phyloP scores from a whole-genome alignment of 2,797 vertebrate species.

The Nyctalus aviator region DNA sequence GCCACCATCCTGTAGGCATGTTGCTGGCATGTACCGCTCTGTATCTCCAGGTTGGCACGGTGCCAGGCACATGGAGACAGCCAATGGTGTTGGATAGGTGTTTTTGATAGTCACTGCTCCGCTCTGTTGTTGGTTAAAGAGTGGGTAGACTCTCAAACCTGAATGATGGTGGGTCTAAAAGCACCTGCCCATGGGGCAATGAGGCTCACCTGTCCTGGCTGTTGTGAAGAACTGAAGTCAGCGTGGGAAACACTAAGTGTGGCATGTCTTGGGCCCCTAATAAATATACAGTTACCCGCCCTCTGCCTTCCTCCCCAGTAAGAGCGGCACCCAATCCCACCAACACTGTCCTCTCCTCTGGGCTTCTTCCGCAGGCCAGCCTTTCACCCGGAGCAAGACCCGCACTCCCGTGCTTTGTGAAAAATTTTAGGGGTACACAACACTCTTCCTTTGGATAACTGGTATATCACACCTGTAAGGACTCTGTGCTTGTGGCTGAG shows the following conservation, averaged over 20 bases:
- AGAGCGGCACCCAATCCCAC: not conserved
- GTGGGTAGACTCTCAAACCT: accelerated
- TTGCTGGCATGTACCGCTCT: accelerated
- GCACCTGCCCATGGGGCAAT: accelerated
- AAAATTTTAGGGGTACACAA: accelerated
- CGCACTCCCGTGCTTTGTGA: not conserved
- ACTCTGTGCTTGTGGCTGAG: not conserved
- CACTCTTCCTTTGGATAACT: accelerated
- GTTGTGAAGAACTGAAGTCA: not conserved
- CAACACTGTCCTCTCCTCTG: accelerated
- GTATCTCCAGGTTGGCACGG: accelerated
- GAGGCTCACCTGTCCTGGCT: not conserved
- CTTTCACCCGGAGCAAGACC: accelerated
- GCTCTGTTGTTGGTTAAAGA: accelerated
- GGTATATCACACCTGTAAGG: not conserved
- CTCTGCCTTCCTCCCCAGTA: not conserved
- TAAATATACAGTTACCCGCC: accelerated
- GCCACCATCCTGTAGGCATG: accelerated
- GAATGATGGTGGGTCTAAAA: accelerated
- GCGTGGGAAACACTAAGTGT: not conserved
- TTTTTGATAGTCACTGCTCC: accelerated
- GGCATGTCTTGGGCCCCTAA: not conserved
- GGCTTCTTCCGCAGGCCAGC: accelerated
- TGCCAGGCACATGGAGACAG: not conserved
- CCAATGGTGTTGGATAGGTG: accelerated